Evolutionary conservation across 2,797 vertebrate genomes (phyloP), one percentile per base, ranked within the genome.

Genomic region (Periparus ater): DNA sequence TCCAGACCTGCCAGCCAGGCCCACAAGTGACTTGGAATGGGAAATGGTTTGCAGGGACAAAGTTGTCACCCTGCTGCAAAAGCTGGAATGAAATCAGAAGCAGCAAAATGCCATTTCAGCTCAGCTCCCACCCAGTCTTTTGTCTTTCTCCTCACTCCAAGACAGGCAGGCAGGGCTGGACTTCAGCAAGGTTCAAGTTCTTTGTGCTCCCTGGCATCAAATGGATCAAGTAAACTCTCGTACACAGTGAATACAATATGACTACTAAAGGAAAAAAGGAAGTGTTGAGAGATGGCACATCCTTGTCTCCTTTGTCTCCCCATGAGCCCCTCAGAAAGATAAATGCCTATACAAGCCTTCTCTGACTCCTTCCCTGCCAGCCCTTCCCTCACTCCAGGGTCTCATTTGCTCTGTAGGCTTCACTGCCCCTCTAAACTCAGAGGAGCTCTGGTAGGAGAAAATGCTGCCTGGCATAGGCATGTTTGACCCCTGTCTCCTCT

Each of bases 11-110:
- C 79, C 68, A 76, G 23, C 6, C 8, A 18, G 82, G 54, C 30
- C 13, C 6, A 15, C 2, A 6, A 9, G 25, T 10, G 58, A 9
- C 2, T 57, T 40, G 3, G 27, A 57, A 61, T 21, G 55, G 75
- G 0, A 4, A 60, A 26, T 4, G 8, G 26, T 14, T 30, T 42
- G 65, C 26, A 12, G 71, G 30, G 30, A n/a, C 2, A 1, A 50
- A 78, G 72, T 17, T 72, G 48, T 62, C 15, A 2, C 88, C 25
- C 40, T 0, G 3, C 73, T 17, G 21, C 13, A 2, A 32, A 34
- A 71, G 63, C 72, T 42, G 62, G 20, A 34, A 83, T 60, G 70
- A 86, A 89, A 86, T 45, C 63, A 76, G 63, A 45, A 89, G 67
- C 17, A 0, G 48, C 17, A 29, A 72, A 84, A 80, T 73, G 83